A percentile compares a stretch with the other conserved stretches of the same genome.
Conservation (phyloP, 2,888 invertebrate genomes). For the Epinotia brunnichana region DNA sequence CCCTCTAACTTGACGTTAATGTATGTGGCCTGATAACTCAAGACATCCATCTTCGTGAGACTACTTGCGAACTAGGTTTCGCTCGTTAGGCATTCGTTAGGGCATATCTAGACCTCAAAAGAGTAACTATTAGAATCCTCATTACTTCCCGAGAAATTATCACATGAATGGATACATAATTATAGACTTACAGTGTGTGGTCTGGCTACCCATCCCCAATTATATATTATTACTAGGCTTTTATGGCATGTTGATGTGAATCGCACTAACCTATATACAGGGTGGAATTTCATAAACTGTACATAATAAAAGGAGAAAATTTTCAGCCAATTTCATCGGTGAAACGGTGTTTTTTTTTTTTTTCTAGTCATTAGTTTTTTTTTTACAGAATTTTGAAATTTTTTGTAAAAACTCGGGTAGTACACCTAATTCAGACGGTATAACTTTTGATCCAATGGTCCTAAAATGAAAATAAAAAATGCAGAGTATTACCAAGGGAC, state of each 20-base stretch:
- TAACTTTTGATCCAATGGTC: too few relatives aligned
- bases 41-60: slow-evolving; percentile 33
- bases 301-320: too few relatives aligned
- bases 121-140: slow-evolving; percentile 21
- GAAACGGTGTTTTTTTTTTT: too few relatives aligned
- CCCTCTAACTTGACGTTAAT: slow-evolving; percentile 37
- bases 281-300: too few relatives aligned
- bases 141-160: slow-evolving; percentile 20
- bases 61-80: slow-evolving; percentile 31
- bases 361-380: too few relatives aligned
- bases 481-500: too few relatives aligned
- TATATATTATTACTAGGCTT: slow-evolving; percentile 23
- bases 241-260: slow-evolving; percentile 30
- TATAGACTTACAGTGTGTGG: slow-evolving; percentile 25
- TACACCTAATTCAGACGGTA: too few relatives aligned
- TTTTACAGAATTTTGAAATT: too few relatives aligned
- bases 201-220: slow-evolving; percentile 15
- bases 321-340: too few relatives aligned
- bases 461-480: too few relatives aligned
- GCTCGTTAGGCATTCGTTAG: slow-evolving; percentile 39
- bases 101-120: slow-evolving; percentile 21
- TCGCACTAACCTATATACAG: slow-evolving; percentile 24
- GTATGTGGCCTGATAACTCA: slow-evolving; percentile 31
- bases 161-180: slow-evolving; percentile 30
- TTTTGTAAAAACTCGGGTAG: too few relatives aligned